These are phyloP conservation scores for Micromesistius poutassou DNA, from an alignment of 2,797 vertebrate genomes.

Conservation along the genomic window DNA sequence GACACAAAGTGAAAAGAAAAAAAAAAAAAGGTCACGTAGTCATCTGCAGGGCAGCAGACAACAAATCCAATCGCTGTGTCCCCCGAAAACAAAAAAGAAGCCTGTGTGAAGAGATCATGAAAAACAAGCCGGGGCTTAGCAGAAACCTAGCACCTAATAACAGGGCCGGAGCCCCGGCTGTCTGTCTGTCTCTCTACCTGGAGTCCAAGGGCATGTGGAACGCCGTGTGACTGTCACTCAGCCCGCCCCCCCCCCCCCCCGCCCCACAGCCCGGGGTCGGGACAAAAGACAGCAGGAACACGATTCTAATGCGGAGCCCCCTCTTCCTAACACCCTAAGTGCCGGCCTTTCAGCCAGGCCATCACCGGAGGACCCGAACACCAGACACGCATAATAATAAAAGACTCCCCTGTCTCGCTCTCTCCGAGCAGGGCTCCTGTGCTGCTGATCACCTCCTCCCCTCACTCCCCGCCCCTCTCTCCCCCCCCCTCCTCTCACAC, in stretches of 20 bases:
- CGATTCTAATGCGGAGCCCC: constrained; percentile 31
- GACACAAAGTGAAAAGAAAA: neutral
- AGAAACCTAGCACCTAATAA: constrained; percentile 17
- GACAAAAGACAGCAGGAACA: constrained; percentile 27
- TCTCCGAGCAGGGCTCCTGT: constrained; percentile 29
- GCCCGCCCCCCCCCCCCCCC: too few species aligned
- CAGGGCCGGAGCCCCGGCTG: neutral
- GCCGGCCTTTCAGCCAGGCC: constrained; percentile 55
- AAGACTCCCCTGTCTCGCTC: constrained; percentile 46
- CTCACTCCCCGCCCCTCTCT: constrained; percentile 36
- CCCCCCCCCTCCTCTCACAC: constrained; percentile 30
- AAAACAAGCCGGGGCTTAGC: neutral
- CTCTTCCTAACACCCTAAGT: constrained; percentile 44
- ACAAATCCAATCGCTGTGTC: neutral
- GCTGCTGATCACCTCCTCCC: constrained; percentile 20
- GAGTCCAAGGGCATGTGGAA: constrained; percentile 17
- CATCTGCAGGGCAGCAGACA: neutral
- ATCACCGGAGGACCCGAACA: constrained; percentile 64
- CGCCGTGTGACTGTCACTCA: constrained; percentile 32
- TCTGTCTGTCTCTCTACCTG: neutral
- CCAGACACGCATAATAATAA: constrained; percentile 68
- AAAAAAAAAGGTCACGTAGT: constrained; percentile 38
- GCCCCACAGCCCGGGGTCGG: neutral
- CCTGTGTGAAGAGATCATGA: neutral
- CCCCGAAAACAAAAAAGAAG: too few species aligned